These are phyloP conservation scores for Chelon auratus DNA, from an alignment of 2,797 vertebrate genomes.

Conservation along the genomic window DNA sequence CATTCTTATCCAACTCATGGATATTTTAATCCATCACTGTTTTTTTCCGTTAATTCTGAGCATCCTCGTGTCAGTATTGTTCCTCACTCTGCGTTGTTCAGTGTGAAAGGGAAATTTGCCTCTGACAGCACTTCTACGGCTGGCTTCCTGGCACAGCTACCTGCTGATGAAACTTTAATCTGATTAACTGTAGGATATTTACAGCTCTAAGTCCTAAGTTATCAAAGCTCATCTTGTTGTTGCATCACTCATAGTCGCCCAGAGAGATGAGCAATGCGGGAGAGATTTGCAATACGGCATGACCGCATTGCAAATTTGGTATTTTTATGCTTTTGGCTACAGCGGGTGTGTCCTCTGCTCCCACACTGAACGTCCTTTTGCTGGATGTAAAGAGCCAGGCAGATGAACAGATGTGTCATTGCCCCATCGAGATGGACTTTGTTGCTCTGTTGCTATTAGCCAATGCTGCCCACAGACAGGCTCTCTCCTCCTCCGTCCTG, in stretches of 20 bases:
- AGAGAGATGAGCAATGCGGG: conserved; percentile 19
- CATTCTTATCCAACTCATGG: neutral
- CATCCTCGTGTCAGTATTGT: neutral
- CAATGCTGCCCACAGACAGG: conserved; percentile 72
- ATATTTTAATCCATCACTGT: neutral
- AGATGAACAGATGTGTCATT: conserved; percentile 49
- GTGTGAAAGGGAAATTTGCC: conserved; percentile 49
- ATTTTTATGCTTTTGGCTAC: conserved; percentile 15
- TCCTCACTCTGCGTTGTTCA: neutral
- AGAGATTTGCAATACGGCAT: conserved; percentile 11
- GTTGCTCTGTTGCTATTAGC: conserved; percentile 57
- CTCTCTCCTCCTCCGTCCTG: conserved; percentile 68
- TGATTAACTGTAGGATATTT: conserved; percentile 80
- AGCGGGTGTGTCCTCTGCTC: conserved; percentile 22
- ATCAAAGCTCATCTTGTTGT: conserved; percentile 69
- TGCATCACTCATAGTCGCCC: conserved; percentile 15
- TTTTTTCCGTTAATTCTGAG: neutral
- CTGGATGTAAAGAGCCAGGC: conserved; percentile 30
- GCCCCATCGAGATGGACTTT: conserved; percentile 50
- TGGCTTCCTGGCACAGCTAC: conserved; percentile 34
- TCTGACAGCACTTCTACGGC: conserved; percentile 28
- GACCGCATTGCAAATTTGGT: neutral
- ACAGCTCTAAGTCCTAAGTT: conserved; percentile 72
- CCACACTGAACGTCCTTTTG: conserved; percentile 7
- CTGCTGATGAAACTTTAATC: conserved; percentile 76